Evolutionary conservation across 2,888 invertebrate genomes (phyloP).

Genomic region (Desoria tigrina): DNA sequence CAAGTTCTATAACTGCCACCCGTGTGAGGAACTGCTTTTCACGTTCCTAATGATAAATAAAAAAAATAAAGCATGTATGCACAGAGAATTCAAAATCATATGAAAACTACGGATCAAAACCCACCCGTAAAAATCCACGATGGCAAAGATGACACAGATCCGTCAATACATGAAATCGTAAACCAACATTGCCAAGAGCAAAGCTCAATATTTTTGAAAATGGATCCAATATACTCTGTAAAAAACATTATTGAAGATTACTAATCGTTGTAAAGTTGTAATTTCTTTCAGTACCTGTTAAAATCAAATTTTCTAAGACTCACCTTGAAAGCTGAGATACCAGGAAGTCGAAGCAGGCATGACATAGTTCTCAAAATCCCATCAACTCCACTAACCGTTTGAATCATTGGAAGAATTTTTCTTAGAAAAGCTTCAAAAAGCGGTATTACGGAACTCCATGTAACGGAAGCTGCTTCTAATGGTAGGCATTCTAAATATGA

Average conservation of each 20-base stretch:
- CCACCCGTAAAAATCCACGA: constrained; percentile 77
- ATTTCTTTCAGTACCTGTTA: no score
- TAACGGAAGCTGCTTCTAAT: constrained; percentile 71
- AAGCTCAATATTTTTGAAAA: constrained; percentile 92
- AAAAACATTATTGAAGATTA: constrained; percentile 6
- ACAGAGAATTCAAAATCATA: no score
- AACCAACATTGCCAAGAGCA: constrained; percentile 82
- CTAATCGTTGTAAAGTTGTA: no score
- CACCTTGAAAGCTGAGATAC: constrained; percentile 77
- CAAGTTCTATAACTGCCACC: constrained; percentile 88
- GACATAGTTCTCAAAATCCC: constrained; percentile 75
- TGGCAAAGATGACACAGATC: constrained; percentile 89
- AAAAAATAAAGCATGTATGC: constrained; percentile 17
- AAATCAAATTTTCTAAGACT: no score
- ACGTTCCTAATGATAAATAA: constrained; percentile 71
- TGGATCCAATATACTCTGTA: constrained; percentile 83
- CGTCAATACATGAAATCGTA: constrained; percentile 76
- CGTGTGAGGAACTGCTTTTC: constrained; percentile 91
- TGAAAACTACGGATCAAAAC: no score
- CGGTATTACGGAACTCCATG: constrained; percentile 78
- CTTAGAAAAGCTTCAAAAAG: constrained; percentile 86
- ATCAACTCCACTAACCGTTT: constrained; percentile 69
- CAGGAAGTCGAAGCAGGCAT: constrained; percentile 79
- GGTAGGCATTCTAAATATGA: constrained; percentile 90
- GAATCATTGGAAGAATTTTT: constrained; percentile 65